A percentile compares a stretch with the other conserved stretches of the same genome.
phyloP scores from a whole-genome alignment of 2,888 invertebrate species.

The Saturnia japonica region DNA sequence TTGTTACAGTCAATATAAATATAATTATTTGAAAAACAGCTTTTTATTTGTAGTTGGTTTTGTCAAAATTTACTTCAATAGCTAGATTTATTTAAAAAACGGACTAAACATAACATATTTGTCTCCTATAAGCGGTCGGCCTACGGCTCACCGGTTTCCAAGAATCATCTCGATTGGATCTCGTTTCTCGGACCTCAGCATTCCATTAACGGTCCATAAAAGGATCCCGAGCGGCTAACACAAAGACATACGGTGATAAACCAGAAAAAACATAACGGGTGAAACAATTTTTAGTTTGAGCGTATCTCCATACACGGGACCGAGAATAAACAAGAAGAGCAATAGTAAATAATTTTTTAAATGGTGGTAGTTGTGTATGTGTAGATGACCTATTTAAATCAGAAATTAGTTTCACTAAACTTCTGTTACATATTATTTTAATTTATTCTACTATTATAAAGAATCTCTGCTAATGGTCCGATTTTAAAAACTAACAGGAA shows the following conservation, averaged over 20 bases:
- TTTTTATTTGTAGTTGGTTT: neutral
- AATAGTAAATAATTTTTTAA: neutral
- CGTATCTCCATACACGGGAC: neutral
- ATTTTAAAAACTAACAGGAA: too few species aligned
- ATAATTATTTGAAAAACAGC: neutral
- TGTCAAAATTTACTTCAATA: neutral
- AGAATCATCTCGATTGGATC: constrained; percentile 51
- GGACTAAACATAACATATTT: neutral
- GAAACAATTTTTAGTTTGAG: constrained; percentile 2
- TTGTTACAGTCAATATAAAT: neutral
- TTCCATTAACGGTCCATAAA: constrained; percentile 45
- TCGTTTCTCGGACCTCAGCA: constrained; percentile 39
- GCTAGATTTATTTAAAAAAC: neutral
- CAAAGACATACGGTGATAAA: constrained; percentile 27
- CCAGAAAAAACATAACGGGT: constrained; percentile 14
- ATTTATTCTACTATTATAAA: too few species aligned
- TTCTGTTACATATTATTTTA: too few species aligned
- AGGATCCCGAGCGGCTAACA: constrained; percentile 38
- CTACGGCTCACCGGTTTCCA: constrained; percentile 35
- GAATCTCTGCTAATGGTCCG: too few species aligned
- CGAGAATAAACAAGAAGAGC: neutral
- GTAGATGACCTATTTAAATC: neutral
- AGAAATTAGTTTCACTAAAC: neutral
- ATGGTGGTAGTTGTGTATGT: neutral
- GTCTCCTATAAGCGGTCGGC: neutral